These are phyloP conservation scores for Poeciliopsis prolifica DNA, from an alignment of 2,113 vertebrate genomes.

Conservation along the genomic window DNA sequence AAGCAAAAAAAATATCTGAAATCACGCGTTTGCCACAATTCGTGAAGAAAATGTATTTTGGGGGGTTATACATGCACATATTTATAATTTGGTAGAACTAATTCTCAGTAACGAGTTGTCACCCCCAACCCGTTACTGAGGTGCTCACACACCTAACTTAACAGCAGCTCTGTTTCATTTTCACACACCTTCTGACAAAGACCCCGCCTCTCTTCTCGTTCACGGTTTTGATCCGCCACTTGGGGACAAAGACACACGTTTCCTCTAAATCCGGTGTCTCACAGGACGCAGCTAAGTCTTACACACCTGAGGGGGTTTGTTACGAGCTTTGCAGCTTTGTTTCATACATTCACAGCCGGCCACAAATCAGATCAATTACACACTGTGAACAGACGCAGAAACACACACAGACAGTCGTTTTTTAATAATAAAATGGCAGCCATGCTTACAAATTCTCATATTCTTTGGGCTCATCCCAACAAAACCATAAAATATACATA, in stretches of 20 bases:
- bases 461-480: too few species aligned
- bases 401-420: slow-evolving; percentile 3
- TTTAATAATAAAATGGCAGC: slow-evolving; percentile 4
- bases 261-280: slow-evolving; percentile 28
- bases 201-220: slow-evolving; percentile 6
- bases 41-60: too few species aligned
- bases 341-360: slow-evolving; percentile 48
- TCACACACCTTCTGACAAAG: slow-evolving; percentile 29
- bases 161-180: slow-evolving; percentile 43
- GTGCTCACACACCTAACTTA: slow-evolving; percentile 18
- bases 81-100: neutral
- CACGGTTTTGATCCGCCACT: slow-evolving; percentile 46
- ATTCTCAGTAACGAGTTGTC: neutral
- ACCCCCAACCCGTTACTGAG: neutral
- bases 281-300: slow-evolving; percentile 38
- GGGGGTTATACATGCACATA: neutral
- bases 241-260: slow-evolving; percentile 39
- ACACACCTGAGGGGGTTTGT: slow-evolving; percentile 48
- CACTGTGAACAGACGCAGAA: slow-evolving; percentile 7
- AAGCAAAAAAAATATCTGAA: too few species aligned
- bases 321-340: slow-evolving; percentile 53
- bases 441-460: neutral
- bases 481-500: too few species aligned
- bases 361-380: slow-evolving; percentile 46
- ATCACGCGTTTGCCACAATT: too few species aligned